Conservation (phyloP, 1,140 invertebrate genomes). For the Manduca sexta region DNA sequence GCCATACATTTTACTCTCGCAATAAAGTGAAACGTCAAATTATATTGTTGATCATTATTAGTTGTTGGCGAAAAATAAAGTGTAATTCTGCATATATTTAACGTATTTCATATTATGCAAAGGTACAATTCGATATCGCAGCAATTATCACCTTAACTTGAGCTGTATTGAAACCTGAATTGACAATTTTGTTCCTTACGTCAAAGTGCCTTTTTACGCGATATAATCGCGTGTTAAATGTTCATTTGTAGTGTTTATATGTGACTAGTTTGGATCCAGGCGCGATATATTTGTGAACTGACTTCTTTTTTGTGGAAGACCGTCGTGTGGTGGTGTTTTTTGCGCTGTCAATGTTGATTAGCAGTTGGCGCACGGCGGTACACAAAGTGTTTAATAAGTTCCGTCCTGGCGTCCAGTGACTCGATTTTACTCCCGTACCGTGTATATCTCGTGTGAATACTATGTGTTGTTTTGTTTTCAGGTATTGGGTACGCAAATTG, state of each 20-base stretch:
- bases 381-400: too few species aligned
- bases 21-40: slow-evolving; percentile 69
- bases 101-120: slow-evolving; percentile 7
- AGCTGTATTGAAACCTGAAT: slow-evolving; percentile 21
- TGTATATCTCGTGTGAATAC: background rate
- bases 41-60: slow-evolving; percentile 43
- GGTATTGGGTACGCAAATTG: slow-evolving; percentile 32
- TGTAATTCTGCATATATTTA: slow-evolving; percentile 2
- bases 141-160: slow-evolving; percentile 9
- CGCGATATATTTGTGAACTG: background rate
- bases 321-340: background rate
- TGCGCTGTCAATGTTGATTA: background rate
- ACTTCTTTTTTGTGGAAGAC: slow-evolving; percentile 4
- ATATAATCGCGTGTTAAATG: background rate
- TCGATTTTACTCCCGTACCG: too few species aligned
- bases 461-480: slow-evolving; percentile 9
- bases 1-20: slow-evolving; percentile 70
- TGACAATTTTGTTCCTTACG: slow-evolving; percentile 40
- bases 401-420: too few species aligned
- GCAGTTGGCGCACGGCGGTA: background rate
- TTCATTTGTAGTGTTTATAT: background rate
- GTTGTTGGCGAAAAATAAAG: slow-evolving; percentile 8
- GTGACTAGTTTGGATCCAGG: background rate
- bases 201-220: slow-evolving; percentile 24
- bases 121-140: slow-evolving; percentile 11